Percentiles rank a stretch among this genome's conserved stretches.
These are phyloP conservation scores for Galerucella calmariensis DNA, from an alignment of 2,888 invertebrate genomes.

Conservation along the genomic window DNA sequence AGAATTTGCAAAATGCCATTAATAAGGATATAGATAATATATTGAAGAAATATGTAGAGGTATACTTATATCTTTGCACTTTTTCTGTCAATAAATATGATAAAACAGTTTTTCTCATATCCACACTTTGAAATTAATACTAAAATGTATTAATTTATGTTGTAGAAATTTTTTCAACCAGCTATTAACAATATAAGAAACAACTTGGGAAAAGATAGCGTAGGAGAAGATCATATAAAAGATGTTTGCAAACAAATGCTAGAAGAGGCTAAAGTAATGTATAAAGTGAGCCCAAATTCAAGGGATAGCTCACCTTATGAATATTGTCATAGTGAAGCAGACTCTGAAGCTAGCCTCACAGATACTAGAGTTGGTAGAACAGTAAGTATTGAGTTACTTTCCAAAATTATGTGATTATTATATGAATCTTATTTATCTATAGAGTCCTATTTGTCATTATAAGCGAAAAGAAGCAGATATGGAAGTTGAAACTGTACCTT, in stretches of 20 bases:
- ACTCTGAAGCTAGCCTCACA: conserved; percentile 61
- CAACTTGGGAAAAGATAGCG: conserved; percentile 80
- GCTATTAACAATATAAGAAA: conserved; percentile 81
- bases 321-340: conserved; percentile 69
- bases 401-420: background rate
- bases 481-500: conserved; percentile 68
- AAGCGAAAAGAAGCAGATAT: conserved; percentile 76
- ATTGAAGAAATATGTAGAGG: conserved; percentile 81
- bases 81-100: background rate
- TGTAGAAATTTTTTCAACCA: conserved; percentile 81
- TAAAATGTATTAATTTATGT: conserved; percentile 8
- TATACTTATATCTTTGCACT: conserved; percentile 55
- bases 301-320: conserved; percentile 68
- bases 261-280: conserved; percentile 81
- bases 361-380: conserved; percentile 66
- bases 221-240: conserved; percentile 79
- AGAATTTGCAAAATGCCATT: conserved; percentile 80
- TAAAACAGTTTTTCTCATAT: too few species aligned
- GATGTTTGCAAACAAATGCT: conserved; percentile 82
- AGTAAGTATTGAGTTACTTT: conserved; percentile 54
- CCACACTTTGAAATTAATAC: background rate
- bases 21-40: conserved; percentile 83
- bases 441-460: conserved; percentile 68
- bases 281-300: conserved; percentile 67
- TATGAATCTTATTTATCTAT: conserved; percentile 50